phyloP scores from a whole-genome alignment of 2,888 invertebrate species.

The Diaperis boleti region DNA sequence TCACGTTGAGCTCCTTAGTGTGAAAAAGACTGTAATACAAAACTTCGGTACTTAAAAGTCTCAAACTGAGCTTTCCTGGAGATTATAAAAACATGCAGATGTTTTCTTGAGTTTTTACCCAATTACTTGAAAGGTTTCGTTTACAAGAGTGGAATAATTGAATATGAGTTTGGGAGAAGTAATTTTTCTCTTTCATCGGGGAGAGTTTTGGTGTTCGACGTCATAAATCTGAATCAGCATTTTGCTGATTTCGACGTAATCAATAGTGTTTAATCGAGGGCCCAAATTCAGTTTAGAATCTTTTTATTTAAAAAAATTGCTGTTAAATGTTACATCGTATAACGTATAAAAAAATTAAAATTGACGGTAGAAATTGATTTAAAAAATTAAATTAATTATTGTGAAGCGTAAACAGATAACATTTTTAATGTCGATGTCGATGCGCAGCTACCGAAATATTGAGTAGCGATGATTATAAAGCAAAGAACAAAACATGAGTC shows the following conservation, averaged over 20 bases:
- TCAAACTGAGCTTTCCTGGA: background rate
- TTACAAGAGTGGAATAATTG: constrained; percentile 3
- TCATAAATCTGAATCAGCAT: background rate
- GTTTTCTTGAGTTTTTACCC: constrained; percentile 10
- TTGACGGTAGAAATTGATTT: constrained; percentile 6
- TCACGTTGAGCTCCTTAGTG: background rate
- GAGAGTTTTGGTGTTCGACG: background rate
- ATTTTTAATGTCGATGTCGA: constrained; percentile 8
- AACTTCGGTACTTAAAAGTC: constrained; percentile 8
- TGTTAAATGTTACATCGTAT: background rate
- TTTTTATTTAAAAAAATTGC: background rate
- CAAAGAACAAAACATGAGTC: no score
- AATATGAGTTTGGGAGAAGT: background rate
- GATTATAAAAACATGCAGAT: constrained; percentile 14
- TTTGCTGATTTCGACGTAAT: background rate
- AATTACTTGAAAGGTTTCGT: constrained; percentile 12
- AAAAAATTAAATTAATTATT: constrained; percentile 18
- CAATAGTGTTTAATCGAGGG: background rate
- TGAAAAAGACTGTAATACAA: constrained; percentile 15
- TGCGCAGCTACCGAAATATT: constrained; percentile 1
- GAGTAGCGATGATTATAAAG: no score
- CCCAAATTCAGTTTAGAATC: no score
- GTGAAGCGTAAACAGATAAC: constrained; percentile 12
- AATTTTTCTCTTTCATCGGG: background rate
- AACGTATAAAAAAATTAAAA: background rate